These are phyloP conservation scores for Barnardius zonarius DNA, from an alignment of 2,113 vertebrate genomes.

Conservation along the genomic window DNA sequence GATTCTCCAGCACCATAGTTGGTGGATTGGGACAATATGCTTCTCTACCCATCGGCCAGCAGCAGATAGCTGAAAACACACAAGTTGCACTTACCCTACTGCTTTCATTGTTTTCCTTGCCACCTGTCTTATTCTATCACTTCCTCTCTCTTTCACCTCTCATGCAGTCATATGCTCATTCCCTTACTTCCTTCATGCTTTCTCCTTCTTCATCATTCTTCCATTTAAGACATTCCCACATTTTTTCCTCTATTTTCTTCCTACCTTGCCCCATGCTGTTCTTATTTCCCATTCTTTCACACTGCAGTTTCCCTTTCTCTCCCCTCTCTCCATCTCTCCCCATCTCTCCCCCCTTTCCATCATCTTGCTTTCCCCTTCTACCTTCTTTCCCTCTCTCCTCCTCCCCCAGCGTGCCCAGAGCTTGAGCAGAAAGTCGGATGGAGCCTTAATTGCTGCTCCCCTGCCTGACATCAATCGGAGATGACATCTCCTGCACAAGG, in stretches of 20 bases:
- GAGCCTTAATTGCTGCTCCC: constrained; percentile 66
- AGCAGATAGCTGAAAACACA: not conserved
- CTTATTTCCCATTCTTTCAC: not conserved
- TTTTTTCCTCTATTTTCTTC: not conserved
- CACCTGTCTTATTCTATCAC: not conserved
- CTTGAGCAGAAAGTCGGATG: constrained; percentile 12
- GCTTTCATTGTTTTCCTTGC: not conserved
- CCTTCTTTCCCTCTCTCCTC: not conserved
- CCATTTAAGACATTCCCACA: not conserved
- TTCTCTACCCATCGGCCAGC: not conserved
- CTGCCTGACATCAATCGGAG: constrained; percentile 70
- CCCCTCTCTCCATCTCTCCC: not conserved
- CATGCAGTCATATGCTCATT: not conserved
- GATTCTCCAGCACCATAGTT: not conserved
- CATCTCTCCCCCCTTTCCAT: not conserved
- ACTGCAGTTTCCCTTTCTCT: not conserved
- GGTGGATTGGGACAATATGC: not conserved
- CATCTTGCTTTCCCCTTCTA: not conserved
- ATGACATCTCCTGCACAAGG: constrained; percentile 73
- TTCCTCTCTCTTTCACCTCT: not conserved
- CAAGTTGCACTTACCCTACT: not conserved
- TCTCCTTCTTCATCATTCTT: not conserved
- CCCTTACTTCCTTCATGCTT: not conserved
- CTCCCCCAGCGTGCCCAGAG: constrained; percentile 50
- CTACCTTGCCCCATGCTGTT: not conserved